Evolutionary conservation across 2,888 invertebrate genomes (phyloP).

Genomic region (Cryptophagus acutangulus): DNA sequence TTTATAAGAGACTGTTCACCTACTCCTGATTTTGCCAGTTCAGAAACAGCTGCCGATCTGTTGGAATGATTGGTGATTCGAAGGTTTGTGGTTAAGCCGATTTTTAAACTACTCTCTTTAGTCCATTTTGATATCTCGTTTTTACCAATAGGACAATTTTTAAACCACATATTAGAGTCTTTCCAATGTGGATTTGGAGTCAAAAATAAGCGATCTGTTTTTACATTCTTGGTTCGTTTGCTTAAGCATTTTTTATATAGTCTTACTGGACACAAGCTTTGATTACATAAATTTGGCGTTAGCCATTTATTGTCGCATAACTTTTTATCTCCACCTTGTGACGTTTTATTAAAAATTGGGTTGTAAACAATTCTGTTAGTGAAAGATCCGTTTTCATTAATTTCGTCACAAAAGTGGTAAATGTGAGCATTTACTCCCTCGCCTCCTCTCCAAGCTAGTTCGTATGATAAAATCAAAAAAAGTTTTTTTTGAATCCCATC

Average conservation of each 20-base stretch:
- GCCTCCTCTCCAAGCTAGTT: constrained; percentile 8
- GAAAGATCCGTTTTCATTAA: constrained; percentile 9
- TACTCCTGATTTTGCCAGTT: constrained; percentile 11
- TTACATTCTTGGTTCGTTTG: constrained; percentile 12
- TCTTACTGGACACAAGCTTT: constrained; percentile 15
- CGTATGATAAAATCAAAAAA: not conserved
- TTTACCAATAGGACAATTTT: constrained; percentile 8
- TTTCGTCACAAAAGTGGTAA: constrained; percentile 12
- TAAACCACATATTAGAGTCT: constrained; percentile 7
- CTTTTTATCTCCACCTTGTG: constrained; percentile 16
- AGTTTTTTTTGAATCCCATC: constrained; percentile 7
- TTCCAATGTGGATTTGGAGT: constrained; percentile 18
- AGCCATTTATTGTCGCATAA: constrained; percentile 21
- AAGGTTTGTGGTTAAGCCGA: not conserved
- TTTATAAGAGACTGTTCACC: constrained; percentile 12
- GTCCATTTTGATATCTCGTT: constrained; percentile 11
- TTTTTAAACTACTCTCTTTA: constrained; percentile 8
- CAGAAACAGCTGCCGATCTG: constrained; percentile 2
- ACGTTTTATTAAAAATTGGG: constrained; percentile 21
- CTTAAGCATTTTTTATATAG: constrained; percentile 12
- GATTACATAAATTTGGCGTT: constrained; percentile 12
- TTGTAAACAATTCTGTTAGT: constrained; percentile 21
- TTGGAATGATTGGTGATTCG: constrained; percentile 5
- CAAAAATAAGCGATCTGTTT: constrained; percentile 7
- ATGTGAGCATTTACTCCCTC: not conserved